These are phyloP conservation scores for Pollicipes pollicipes DNA, from an alignment of 1,140 invertebrate genomes.

Conservation along the genomic window DNA sequence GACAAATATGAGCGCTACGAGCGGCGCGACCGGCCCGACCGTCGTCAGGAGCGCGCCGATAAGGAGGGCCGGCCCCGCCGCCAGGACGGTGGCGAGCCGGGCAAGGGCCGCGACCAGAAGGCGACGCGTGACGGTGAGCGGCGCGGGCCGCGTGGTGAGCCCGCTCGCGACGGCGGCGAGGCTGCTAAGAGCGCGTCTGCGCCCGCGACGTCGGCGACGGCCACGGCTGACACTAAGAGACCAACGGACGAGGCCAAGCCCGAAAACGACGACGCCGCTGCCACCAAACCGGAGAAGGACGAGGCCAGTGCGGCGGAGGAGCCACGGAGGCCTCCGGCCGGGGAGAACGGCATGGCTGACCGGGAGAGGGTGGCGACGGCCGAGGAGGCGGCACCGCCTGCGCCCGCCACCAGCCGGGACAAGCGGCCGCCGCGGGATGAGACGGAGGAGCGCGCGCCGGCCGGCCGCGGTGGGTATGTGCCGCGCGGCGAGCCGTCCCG, in stretches of 20 bases:
- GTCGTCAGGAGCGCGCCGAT: neutral
- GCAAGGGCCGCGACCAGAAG: neutral
- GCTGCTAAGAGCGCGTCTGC: too few relatives aligned
- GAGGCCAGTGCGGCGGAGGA: neutral
- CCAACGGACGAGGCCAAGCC: neutral
- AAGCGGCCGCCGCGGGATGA: neutral
- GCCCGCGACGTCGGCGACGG: too few relatives aligned
- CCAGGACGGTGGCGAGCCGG: neutral
- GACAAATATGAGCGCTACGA: neutral
- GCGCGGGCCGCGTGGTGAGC: neutral
- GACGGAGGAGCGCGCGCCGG: neutral
- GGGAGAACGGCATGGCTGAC: neutral
- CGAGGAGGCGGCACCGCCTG: neutral
- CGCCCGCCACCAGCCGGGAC: neutral
- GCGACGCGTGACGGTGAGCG: too few relatives aligned
- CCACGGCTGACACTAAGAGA: neutral
- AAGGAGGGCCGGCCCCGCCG: neutral
- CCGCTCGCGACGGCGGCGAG: neutral
- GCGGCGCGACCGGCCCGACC: neutral
- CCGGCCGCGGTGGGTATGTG: neutral
- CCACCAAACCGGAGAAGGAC: neutral
- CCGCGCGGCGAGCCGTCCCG: too few relatives aligned
- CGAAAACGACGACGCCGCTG: too few relatives aligned
- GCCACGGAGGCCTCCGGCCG: neutral
- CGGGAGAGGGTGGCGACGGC: neutral